Conservation (phyloP, 2,797 vertebrate species). For the Alcedo atthis region DNA sequence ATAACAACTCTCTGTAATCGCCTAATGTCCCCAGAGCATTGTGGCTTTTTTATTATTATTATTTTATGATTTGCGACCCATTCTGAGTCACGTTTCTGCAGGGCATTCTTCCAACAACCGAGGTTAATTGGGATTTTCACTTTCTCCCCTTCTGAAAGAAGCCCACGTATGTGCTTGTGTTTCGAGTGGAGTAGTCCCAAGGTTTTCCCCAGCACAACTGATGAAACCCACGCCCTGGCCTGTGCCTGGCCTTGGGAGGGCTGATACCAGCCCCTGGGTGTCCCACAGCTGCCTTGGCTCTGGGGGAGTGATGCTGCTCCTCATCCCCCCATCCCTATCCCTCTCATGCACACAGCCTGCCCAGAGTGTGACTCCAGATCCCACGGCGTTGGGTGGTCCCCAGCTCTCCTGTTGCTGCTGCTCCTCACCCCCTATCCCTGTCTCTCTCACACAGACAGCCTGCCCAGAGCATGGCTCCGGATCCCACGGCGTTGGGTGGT, state of each 20-base stretch:
- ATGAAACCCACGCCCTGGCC: background rate
- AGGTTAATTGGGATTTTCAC: slow-evolving; percentile 90
- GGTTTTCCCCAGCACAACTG: slow-evolving; percentile 36
- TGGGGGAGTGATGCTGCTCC: background rate
- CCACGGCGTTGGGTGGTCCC: background rate
- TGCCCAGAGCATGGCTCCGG: background rate
- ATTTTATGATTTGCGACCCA: slow-evolving; percentile 77
- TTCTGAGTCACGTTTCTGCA: slow-evolving; percentile 73
- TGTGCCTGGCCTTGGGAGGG: background rate
- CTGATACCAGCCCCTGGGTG: background rate
- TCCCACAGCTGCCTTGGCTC: background rate
- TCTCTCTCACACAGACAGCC: fast-evolving
- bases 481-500: fast-evolving
- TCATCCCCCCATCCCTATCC: background rate
- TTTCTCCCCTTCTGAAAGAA: slow-evolving; percentile 73
- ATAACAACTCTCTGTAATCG: slow-evolving; percentile 85
- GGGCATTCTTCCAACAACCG: slow-evolving; percentile 78
- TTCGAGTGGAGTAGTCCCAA: slow-evolving; percentile 41
- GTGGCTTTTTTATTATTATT: slow-evolving; percentile 67
- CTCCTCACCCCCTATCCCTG: background rate
- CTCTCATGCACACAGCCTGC: fast-evolving
- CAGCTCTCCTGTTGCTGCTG: background rate
- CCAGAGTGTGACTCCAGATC: fast-evolving
- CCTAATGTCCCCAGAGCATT: slow-evolving; percentile 83
- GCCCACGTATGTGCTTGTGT: slow-evolving; percentile 6